Evolutionary conservation across 1,140 invertebrate species (phyloP).

Genomic region (Euura saliciscinereae): DNA sequence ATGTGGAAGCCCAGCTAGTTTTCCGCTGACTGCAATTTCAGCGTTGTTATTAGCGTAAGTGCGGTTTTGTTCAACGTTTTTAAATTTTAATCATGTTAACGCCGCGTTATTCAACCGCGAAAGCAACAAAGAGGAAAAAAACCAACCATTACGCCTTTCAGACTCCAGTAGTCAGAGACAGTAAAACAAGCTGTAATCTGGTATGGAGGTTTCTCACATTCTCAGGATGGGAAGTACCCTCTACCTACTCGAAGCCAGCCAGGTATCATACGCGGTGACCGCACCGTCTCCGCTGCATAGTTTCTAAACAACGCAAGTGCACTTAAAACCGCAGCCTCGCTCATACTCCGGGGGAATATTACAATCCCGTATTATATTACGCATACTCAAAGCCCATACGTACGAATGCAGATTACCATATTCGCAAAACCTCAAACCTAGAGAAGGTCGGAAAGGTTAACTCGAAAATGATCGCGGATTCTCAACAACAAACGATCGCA

Average conservation of each 20-base stretch:
- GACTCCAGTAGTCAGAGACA: too few relatives aligned
- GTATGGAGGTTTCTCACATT: neutral
- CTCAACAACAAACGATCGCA: too few relatives aligned
- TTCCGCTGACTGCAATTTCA: neutral
- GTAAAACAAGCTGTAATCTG: too few relatives aligned
- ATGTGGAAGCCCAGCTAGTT: too few relatives aligned
- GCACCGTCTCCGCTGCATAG: neutral
- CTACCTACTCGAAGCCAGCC: neutral
- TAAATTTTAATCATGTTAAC: conserved; percentile 2
- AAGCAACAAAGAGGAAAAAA: too few relatives aligned
- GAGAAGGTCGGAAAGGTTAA: too few relatives aligned
- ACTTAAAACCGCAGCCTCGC: conserved; percentile 1
- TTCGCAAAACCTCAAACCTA: too few relatives aligned
- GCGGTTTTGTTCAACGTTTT: neutral
- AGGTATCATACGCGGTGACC: neutral
- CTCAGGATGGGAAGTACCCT: neutral
- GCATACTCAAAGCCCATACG: too few relatives aligned
- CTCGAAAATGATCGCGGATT: too few relatives aligned
- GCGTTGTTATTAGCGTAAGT: neutral
- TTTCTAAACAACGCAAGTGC: neutral
- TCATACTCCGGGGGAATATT: neutral
- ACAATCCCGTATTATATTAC: conserved; percentile 6
- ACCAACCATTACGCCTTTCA: too few relatives aligned
- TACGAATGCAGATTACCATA: too few relatives aligned
- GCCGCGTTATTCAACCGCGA: neutral